Conservation (phyloP, 2,888 invertebrate genomes). For the Melanchra persicariae region DNA sequence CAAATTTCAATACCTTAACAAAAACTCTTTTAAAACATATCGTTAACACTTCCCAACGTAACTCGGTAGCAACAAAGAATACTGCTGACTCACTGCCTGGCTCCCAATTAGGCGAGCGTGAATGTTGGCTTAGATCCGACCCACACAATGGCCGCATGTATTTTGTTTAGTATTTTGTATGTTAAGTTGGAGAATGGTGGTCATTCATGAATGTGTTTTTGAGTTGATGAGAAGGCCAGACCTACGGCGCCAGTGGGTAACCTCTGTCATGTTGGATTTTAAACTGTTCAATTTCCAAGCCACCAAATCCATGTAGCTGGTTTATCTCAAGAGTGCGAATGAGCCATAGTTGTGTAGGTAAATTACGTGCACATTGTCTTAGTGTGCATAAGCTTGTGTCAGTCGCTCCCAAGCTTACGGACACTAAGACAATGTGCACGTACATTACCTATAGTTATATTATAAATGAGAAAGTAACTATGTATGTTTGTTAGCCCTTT, state of each 20-base stretch:
- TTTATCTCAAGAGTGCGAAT: too few relatives aligned
- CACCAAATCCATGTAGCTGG: too few relatives aligned
- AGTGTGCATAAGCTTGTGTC: too few relatives aligned
- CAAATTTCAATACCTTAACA: slow-evolving; percentile 11
- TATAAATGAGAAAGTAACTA: too few relatives aligned
- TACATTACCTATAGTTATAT: too few relatives aligned
- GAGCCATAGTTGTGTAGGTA: too few relatives aligned
- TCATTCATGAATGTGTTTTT: slow-evolving; percentile 47
- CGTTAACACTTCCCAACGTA: slow-evolving; percentile 56
- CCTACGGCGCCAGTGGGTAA: slow-evolving; percentile 42
- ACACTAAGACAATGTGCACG: too few relatives aligned
- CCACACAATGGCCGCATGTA: slow-evolving; percentile 55
- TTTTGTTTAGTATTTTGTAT: slow-evolving; percentile 51
- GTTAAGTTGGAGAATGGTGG: slow-evolving; percentile 20
- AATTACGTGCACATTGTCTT: too few relatives aligned
- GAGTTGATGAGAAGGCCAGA: slow-evolving; percentile 3
- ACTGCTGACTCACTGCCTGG: slow-evolving; percentile 61
- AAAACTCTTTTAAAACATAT: slow-evolving; percentile 53
- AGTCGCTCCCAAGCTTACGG: too few relatives aligned
- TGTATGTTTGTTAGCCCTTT: too few relatives aligned
- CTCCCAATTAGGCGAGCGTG: slow-evolving; percentile 66
- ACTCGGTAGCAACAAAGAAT: slow-evolving; percentile 64
- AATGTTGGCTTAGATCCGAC: slow-evolving; percentile 58
- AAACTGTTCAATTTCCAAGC: too few relatives aligned
- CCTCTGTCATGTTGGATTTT: background rate